A percentile compares a stretch with the other conserved stretches of the same genome.
phyloP scores from a whole-genome alignment of 1,140 invertebrate genomes.

The Caenorhabditis tropicalis region DNA sequence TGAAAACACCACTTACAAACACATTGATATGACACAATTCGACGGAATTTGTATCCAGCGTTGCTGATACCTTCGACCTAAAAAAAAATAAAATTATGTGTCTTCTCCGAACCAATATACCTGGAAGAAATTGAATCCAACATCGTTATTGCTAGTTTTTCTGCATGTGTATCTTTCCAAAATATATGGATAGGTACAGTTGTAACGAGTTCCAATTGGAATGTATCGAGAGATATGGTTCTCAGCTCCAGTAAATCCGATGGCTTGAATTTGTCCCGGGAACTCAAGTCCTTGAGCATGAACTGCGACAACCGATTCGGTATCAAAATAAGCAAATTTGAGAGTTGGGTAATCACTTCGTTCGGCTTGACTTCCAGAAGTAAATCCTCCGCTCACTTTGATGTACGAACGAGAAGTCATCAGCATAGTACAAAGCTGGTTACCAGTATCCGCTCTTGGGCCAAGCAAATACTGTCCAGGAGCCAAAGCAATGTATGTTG shows the following conservation, averaged over 20 bases:
- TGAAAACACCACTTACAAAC: background rate
- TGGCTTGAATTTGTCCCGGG: constrained; percentile 37
- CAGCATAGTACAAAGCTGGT: background rate
- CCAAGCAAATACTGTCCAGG: background rate
- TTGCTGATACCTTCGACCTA: constrained; percentile 54
- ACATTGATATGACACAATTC: constrained; percentile 11
- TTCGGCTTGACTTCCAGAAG: constrained; percentile 18
- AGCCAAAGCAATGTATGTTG: background rate
- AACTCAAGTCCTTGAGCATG: constrained; percentile 20
- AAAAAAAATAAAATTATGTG: too few relatives aligned
- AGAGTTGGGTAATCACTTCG: constrained; percentile 37
- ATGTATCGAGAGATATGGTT: constrained; percentile 46
- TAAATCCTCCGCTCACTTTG: constrained; percentile 40
- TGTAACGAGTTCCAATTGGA: constrained; percentile 44
- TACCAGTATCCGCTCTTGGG: background rate
- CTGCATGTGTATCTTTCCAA: constrained; percentile 52
- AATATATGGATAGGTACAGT: constrained; percentile 55
- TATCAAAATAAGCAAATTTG: background rate
- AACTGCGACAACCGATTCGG: constrained; percentile 36
- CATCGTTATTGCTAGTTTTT: background rate
- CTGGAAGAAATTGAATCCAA: constrained; percentile 18
- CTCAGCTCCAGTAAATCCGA: constrained; percentile 33
- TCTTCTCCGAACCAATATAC: too few relatives aligned
- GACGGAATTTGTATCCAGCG: constrained; percentile 51
- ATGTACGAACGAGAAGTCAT: background rate